phyloP scores from a whole-genome alignment of 2,797 vertebrate species.

The Rhadinocentrus ornatus region DNA sequence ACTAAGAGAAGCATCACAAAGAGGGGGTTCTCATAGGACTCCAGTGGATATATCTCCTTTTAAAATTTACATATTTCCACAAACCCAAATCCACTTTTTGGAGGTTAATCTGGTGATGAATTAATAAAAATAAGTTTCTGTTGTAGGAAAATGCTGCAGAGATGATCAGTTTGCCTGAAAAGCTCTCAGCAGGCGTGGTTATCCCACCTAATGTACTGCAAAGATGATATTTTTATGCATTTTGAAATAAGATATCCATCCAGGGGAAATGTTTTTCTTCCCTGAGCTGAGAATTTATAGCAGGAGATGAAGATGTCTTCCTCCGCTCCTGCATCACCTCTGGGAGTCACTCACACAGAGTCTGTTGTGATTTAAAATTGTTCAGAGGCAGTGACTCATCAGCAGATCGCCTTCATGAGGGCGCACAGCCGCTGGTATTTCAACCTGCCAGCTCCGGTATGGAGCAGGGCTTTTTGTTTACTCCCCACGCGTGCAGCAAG shows the following conservation, averaged over 20 bases:
- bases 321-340: slow-evolving; percentile 26
- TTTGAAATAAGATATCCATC: background rate
- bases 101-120: too few species aligned
- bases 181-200: background rate
- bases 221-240: slow-evolving; percentile 6
- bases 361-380: slow-evolving; percentile 34
- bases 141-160: background rate
- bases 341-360: slow-evolving; percentile 16
- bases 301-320: background rate
- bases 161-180: background rate
- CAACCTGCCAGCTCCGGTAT: slow-evolving; percentile 14
- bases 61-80: too few species aligned
- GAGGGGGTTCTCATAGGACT: too few species aligned
- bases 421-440: slow-evolving; percentile 25
- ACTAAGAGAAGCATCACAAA: too few species aligned
- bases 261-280: background rate
- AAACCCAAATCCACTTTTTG: too few species aligned
- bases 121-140: too few species aligned
- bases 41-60: too few species aligned
- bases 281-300: slow-evolving; percentile 2
- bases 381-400: slow-evolving; percentile 43
- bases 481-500: slow-evolving; percentile 33
- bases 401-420: slow-evolving; percentile 1
- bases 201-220: background rate
- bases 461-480: slow-evolving; percentile 28